Percentiles rank a stretch among this genome's conserved stretches.
These are phyloP conservation scores for Mantis religiosa DNA, from an alignment of 2,888 invertebrate species.

Conservation along the genomic window DNA sequence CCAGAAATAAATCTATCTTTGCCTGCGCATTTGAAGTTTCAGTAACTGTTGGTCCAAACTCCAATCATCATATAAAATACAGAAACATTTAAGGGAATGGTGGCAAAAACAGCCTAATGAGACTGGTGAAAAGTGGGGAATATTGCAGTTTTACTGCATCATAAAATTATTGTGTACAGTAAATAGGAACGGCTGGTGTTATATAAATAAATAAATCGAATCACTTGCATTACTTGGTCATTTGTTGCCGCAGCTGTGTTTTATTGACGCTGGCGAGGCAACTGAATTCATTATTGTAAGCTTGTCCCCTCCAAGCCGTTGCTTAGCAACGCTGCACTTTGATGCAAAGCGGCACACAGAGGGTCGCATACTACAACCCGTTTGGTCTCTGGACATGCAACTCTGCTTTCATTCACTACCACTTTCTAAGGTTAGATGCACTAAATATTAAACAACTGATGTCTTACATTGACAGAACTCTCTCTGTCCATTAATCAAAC, in stretches of 20 bases:
- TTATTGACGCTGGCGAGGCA: neutral
- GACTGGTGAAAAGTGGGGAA: too few relatives aligned
- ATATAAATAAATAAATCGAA: neutral
- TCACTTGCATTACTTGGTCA: neutral
- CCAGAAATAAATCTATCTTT: too few relatives aligned
- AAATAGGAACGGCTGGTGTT: neutral
- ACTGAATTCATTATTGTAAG: neutral
- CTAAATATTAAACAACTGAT: too few relatives aligned
- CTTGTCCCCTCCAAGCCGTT: neutral
- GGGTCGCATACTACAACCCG: neutral
- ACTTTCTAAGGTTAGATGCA: too few relatives aligned
- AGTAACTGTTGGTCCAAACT: too few relatives aligned
- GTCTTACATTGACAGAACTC: too few relatives aligned
- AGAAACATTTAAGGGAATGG: too few relatives aligned
- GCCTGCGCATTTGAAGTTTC: too few relatives aligned
- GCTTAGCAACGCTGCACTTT: neutral
- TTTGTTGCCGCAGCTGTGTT: neutral
- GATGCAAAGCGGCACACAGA: neutral
- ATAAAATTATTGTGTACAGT: neutral
- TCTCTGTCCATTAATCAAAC: too few relatives aligned
- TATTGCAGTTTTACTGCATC: neutral
- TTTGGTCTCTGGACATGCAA: neutral
- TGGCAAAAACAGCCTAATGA: too few relatives aligned
- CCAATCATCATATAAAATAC: too few relatives aligned
- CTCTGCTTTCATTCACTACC: too few relatives aligned